phyloP scores from a whole-genome alignment of 2,888 invertebrate species.

The Thereva nobilitata region DNA sequence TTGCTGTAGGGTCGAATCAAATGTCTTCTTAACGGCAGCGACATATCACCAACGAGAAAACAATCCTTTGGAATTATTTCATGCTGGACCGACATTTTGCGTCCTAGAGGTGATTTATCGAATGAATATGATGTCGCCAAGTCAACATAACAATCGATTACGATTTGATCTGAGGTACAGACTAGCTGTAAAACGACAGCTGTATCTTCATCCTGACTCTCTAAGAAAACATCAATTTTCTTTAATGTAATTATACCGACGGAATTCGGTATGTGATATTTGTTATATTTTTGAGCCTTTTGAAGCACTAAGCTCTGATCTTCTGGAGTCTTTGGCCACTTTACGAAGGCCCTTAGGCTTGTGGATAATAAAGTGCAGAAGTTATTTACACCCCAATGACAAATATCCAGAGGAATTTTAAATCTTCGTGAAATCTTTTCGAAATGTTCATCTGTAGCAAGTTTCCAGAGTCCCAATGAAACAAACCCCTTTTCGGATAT shows the following conservation, averaged over 20 bases:
- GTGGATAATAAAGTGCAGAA: constrained; percentile 55
- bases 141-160: constrained; percentile 56
- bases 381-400: constrained; percentile 51
- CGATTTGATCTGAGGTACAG: constrained; percentile 52
- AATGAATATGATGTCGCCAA: constrained; percentile 51
- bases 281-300: neutral
- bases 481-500: constrained; percentile 51
- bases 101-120: constrained; percentile 52
- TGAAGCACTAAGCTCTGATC: constrained; percentile 46
- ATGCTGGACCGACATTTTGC: constrained; percentile 50
- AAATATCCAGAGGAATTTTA: constrained; percentile 50
- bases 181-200: constrained; percentile 53
- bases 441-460: constrained; percentile 55
- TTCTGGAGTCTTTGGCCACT: constrained; percentile 52
- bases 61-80: constrained; percentile 50
- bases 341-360: constrained; percentile 54
- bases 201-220: constrained; percentile 53
- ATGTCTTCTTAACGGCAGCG: constrained; percentile 52
- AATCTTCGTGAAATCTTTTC: constrained; percentile 55
- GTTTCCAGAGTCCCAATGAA: constrained; percentile 54
- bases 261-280: constrained; percentile 44
- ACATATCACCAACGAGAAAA: constrained; percentile 52
- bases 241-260: constrained; percentile 53
- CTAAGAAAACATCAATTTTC: constrained; percentile 53
- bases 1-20: constrained; percentile 52